Evolutionary conservation across 2,797 vertebrate species (phyloP), one percentile per base, ranked within the genome.

Genomic region (Anguilla pacifica): DNA sequence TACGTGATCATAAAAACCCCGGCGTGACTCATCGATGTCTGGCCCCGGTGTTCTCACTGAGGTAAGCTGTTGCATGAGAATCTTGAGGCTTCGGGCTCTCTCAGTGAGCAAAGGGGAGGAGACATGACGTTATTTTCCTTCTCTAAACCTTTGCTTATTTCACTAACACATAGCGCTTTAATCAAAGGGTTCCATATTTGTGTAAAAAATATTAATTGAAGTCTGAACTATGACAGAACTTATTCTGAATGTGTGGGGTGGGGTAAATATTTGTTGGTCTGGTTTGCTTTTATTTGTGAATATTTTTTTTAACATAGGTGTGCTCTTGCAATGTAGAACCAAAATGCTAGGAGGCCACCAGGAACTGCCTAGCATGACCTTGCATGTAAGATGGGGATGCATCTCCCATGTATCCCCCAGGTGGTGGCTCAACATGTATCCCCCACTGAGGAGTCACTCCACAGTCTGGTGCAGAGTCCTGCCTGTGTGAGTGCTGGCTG

Each of bases 1-100:
- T 83, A n/a, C 5, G 11, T 17, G 82, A 53, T 0, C 49, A 43
- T 22, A 90, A 88, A 46, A 39, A 2, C 39, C 25, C 3, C 6
- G 0, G 87, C 55, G 86, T 91, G 85, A 90, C 89, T 87, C 83
- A 91, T 90, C 88, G 19, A 85, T 67, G 49, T 82, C 15, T 85
- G 87, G 28, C 82, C 51, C 11, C n/a, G 7, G 11, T 35, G 82
- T 53, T 55, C 43, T 46, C 77, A 9, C 77, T 19, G 31, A 46
- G 17, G 6, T 43, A 46, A 79, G 74, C 39, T 79, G 39, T 43
- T 17, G 43, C 11, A 19, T 81, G 77, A 46, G 43, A 49, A 43
- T 49, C 35, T 22, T 15, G 19, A 2, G 72, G 13, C 72, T 39
- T 17, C 17, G 2, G 43, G 43, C 43, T 49, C 6, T 46, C 77